Percentiles rank a stretch among this genome's conserved stretches.
phyloP scores from a whole-genome alignment of 2,797 vertebrate genomes.

The Sparus aurata region DNA sequence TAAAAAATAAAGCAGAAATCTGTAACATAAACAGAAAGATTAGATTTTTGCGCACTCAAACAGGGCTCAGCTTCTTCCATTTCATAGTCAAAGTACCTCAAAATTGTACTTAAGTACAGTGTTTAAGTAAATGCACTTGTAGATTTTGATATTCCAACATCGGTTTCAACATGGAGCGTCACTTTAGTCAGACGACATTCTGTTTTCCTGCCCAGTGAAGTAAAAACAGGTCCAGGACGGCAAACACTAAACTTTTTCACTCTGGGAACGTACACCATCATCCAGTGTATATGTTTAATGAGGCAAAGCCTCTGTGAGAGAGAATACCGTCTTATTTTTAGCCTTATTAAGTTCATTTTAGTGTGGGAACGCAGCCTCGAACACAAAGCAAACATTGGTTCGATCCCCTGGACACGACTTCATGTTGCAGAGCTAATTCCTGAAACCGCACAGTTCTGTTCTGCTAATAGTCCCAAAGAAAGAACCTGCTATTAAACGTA shows the following conservation, averaged over 20 bases:
- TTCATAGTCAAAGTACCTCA: too few species aligned
- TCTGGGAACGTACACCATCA: not conserved
- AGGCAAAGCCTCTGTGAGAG: not conserved
- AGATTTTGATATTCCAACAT: too few species aligned
- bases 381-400: conserved; percentile 50
- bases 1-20: too few species aligned
- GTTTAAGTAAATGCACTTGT: too few species aligned
- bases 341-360: conserved; percentile 24
- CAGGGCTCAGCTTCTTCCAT: too few species aligned
- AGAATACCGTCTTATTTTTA: conserved; percentile 30
- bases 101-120: too few species aligned
- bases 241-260: not conserved
- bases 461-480: conserved; percentile 23
- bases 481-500: conserved; percentile 11
- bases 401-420: conserved; percentile 45
- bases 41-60: too few species aligned
- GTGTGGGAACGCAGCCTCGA: conserved; percentile 26
- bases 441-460: conserved; percentile 34
- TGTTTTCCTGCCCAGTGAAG: not conserved
- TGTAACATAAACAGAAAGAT: too few species aligned
- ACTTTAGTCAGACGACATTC: too few species aligned
- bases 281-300: conserved; percentile 3
- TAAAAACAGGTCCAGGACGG: not conserved
- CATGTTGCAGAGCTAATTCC: conserved; percentile 43
- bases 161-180: too few species aligned